Conservation (phyloP, 1,140 invertebrate genomes). For the Doryteuthis pealeii region DNA sequence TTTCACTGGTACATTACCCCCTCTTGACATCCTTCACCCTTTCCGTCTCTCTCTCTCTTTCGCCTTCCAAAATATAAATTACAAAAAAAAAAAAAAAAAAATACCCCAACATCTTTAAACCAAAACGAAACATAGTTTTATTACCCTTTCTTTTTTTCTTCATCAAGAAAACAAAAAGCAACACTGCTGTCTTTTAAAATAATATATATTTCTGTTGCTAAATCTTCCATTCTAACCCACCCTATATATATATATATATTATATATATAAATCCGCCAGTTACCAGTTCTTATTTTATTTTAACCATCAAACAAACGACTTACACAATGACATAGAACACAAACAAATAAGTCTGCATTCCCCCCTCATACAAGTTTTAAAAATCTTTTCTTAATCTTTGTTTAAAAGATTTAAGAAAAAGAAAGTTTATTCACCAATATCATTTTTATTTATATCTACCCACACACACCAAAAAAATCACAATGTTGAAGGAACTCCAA, state of each 20-base stretch:
- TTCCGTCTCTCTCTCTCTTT: conserved; percentile 15
- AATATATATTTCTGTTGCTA: neutral
- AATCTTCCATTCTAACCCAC: neutral
- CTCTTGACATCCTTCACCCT: conserved; percentile 1
- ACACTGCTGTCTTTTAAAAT: neutral
- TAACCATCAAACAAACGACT: neutral
- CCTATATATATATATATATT: neutral
- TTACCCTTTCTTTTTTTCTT: neutral
- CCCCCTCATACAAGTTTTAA: too few relatives aligned
- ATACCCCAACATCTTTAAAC: neutral
- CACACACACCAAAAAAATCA: conserved; percentile 2
- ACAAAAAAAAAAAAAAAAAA: neutral
- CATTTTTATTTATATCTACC: conserved; percentile 15
- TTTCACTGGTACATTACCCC: neutral
- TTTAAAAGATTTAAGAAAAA: too few relatives aligned
- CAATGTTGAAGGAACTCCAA: neutral
- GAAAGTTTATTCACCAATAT: neutral
- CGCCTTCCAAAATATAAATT: neutral
- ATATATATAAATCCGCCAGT: neutral
- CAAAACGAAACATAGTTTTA: conserved; percentile 18
- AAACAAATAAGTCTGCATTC: conserved; percentile 10
- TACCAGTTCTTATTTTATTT: neutral
- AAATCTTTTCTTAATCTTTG: too few relatives aligned
- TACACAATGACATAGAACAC: neutral
- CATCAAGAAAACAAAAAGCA: neutral